Percentiles rank a stretch among this genome's conserved stretches.
phyloP scores from a whole-genome alignment of 2,113 vertebrate genomes.

The Pavo muticus region DNA sequence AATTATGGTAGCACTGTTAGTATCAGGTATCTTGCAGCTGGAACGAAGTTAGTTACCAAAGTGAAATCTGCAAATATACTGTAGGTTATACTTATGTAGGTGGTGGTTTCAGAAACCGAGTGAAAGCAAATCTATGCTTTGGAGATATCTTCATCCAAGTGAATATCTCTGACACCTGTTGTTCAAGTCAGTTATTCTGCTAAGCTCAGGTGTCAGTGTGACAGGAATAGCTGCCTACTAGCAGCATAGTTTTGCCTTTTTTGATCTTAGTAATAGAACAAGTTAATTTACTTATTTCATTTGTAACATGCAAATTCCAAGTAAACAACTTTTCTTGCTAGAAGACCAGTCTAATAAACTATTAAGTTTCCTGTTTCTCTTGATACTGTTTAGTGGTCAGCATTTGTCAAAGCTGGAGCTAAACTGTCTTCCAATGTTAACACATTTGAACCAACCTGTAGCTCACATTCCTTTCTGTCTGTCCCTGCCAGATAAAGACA shows the following conservation, averaged over 20 bases:
- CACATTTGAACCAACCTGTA: neutral
- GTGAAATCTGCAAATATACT: neutral
- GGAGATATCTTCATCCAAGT: neutral
- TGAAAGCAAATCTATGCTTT: neutral
- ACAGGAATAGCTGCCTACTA: neutral
- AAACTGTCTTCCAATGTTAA: neutral
- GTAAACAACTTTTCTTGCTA: neutral
- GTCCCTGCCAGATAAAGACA: neutral
- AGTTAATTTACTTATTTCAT: constrained; percentile 1
- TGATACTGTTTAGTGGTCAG: neutral
- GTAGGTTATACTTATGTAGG: neutral
- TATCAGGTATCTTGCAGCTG: neutral
- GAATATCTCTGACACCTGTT: neutral
- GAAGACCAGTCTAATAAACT: neutral
- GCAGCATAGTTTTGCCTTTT: neutral
- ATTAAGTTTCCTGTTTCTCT: neutral
- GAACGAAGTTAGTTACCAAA: neutral
- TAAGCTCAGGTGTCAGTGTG: neutral
- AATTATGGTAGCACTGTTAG: neutral
- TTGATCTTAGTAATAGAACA: neutral
- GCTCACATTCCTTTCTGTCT: neutral
- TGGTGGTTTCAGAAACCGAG: neutral
- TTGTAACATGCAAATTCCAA: neutral
- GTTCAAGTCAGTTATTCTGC: neutral
- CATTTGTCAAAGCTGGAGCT: neutral